A percentile compares a stretch with the other conserved stretches of the same genome.
phyloP scores from a whole-genome alignment of 2,888 invertebrate genomes.

The Amiota minor region DNA sequence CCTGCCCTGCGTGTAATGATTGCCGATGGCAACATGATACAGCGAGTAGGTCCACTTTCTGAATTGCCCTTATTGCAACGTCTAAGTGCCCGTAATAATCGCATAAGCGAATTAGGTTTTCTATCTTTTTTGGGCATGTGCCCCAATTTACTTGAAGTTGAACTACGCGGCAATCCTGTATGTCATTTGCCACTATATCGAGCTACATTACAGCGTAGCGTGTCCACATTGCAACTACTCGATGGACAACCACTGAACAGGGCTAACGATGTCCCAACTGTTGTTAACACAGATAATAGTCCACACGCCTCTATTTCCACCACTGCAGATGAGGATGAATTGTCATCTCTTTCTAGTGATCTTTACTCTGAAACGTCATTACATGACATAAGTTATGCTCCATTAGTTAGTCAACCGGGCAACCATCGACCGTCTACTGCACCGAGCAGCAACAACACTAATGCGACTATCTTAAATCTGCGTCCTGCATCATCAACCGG shows the following conservation, averaged over 20 bases:
- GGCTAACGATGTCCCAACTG: background rate
- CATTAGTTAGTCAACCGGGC: background rate
- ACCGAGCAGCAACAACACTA: constrained; percentile 35
- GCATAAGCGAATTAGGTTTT: constrained; percentile 67
- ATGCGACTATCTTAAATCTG: background rate
- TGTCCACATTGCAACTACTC: constrained; percentile 71
- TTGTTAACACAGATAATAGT: background rate
- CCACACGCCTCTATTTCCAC: constrained; percentile 8
- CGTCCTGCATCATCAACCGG: constrained; percentile 40
- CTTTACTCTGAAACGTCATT: constrained; percentile 43
- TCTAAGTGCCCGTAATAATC: constrained; percentile 73
- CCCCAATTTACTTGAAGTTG: constrained; percentile 76
- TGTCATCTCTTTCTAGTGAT: constrained; percentile 56
- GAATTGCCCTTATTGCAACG: constrained; percentile 75
- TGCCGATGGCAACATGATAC: constrained; percentile 79
- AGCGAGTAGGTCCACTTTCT: constrained; percentile 78
- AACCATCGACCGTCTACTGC: constrained; percentile 51
- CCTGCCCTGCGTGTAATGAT: constrained; percentile 78
- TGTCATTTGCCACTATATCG: constrained; percentile 69
- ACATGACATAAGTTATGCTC: background rate
- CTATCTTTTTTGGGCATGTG: constrained; percentile 71
- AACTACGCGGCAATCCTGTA: constrained; percentile 75
- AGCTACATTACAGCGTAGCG: constrained; percentile 66
- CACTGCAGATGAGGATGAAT: constrained; percentile 32
- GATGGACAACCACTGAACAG: constrained; percentile 68